Evolutionary conservation across 2,888 invertebrate species (phyloP).

Genomic region (Nematopogon swammerdamellus): DNA sequence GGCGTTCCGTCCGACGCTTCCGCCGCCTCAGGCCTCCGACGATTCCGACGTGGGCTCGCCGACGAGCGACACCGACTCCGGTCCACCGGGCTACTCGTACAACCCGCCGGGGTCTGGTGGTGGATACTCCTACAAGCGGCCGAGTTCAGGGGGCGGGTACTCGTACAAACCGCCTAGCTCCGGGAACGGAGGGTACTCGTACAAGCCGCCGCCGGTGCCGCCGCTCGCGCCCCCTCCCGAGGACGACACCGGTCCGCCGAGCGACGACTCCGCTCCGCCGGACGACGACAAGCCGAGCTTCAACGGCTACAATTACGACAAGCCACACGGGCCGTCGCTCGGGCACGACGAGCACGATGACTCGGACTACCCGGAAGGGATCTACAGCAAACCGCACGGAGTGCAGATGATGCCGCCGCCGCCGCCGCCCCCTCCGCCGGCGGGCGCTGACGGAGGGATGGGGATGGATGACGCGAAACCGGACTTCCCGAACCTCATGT

Average conservation of each 20-base stretch:
- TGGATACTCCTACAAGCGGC: background rate
- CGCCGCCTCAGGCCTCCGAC: background rate
- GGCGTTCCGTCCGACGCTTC: constrained; percentile 19
- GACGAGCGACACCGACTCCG: background rate
- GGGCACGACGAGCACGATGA: constrained; percentile 26
- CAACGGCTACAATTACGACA: constrained; percentile 3
- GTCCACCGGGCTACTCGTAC: background rate
- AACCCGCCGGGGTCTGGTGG: background rate
- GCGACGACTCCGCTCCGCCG: background rate
- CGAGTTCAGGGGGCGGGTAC: constrained; percentile 1
- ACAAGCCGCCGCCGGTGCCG: constrained; percentile 9
- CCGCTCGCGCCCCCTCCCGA: background rate
- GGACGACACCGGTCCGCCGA: background rate
- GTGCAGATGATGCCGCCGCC: constrained; percentile 36
- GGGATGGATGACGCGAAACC: constrained; percentile 16
- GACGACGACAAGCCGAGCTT: constrained; percentile 11
- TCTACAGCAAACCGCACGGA: constrained; percentile 29
- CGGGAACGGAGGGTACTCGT: constrained; percentile 7
- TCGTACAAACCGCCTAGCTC: constrained; percentile 8
- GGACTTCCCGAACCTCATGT: constrained; percentile 13
- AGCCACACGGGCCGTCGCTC: constrained; percentile 11
- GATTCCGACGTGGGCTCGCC: constrained; percentile 5
- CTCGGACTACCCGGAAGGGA: constrained; percentile 32
- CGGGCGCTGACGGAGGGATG: no score
- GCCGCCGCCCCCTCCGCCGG: constrained; percentile 15